Base-by-base conservation (phyloP, 30 jellyfish, hydroid and myxozoan species). In the Calvadosia cruxmelitensis region DNA sequence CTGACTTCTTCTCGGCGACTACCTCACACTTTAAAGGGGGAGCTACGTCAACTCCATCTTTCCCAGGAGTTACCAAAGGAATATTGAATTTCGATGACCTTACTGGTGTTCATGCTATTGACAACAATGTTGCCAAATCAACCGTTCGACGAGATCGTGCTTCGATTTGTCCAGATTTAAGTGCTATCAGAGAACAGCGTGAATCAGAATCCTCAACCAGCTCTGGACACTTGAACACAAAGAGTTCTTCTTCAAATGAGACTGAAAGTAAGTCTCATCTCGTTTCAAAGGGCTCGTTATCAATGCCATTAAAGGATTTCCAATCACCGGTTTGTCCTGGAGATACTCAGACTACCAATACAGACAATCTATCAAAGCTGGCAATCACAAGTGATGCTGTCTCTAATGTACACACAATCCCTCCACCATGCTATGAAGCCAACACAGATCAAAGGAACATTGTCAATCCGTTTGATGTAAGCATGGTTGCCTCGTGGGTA, bases 141-240 rank as follows among this genome's bases (percentile, higher is more conserved):
- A n/a, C n/a, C n/a, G n/a, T n/a, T n/a, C n/a, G n/a, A n/a, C n/a
- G n/a, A n/a, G n/a, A n/a, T n/a, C n/a, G n/a, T n/a, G n/a, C n/a
- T n/a, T n/a, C n/a, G n/a, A n/a, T n/a, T n/a, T n/a, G n/a, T n/a
- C n/a, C n/a, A n/a, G n/a, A 20, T 42, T 42, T 42, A 20, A 42
- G 57, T 42, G 57, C 10, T 42, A 42, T 42, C 57, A 42, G 10
- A 5, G 57, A 42, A 42, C 57, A 42, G 20, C 57, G 20, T 42
- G 57, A 42, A 42, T 42, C 57, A n/a, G n/a, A n/a, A n/a, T n/a
- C n/a, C n/a, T n/a, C n/a, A 42, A 42, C 20, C 57, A 42, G 57
- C 20, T 42, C 57, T 5, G 57, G 15, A 42, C 57, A 42, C 20
- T 42, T 20, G 10, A 42, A 42, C 20, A 42, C 57, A 42, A 20